Conservation (phyloP, 2,113 vertebrate genomes). For the Trachemys scripta region DNA sequence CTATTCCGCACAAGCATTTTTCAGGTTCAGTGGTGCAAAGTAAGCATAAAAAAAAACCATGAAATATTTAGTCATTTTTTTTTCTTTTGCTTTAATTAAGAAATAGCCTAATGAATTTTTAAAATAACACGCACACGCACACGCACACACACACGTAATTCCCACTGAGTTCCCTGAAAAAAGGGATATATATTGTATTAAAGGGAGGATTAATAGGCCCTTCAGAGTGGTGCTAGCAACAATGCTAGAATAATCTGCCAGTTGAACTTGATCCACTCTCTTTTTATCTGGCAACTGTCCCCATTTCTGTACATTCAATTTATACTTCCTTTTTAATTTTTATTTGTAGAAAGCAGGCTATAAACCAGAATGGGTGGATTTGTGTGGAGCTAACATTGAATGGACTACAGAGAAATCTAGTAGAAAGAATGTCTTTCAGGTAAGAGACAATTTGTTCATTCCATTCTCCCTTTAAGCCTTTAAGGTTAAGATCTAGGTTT, state of each 20-base stretch:
- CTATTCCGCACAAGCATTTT: neutral
- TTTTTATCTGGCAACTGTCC: slow-evolving; percentile 39
- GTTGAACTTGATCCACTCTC: slow-evolving; percentile 8
- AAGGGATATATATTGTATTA: neutral
- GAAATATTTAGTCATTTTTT: neutral
- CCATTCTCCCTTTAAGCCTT: slow-evolving; percentile 11
- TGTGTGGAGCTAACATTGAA: slow-evolving; percentile 86
- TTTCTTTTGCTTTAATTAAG: neutral
- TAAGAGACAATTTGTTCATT: slow-evolving; percentile 69
- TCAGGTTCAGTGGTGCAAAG: slow-evolving; percentile 23
- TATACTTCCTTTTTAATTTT: slow-evolving; percentile 13
- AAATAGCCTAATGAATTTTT: neutral
- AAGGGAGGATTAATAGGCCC: neutral
- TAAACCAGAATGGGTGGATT: slow-evolving; percentile 86
- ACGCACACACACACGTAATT: neutral
- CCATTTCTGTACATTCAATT: neutral
- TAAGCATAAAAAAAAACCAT: slow-evolving; percentile 11
- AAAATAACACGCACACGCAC: neutral
- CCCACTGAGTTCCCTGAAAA: neutral
- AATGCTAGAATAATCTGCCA: neutral
- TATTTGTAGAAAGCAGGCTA: slow-evolving; percentile 83
- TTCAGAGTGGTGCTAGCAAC: neutral
- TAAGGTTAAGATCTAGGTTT: slow-evolving; percentile 30
- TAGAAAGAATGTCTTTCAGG: slow-evolving; percentile 90
- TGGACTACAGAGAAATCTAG: slow-evolving; percentile 92